Evolutionary conservation across 2,888 invertebrate species (phyloP).

Genomic region (Chorisops tibialis): DNA sequence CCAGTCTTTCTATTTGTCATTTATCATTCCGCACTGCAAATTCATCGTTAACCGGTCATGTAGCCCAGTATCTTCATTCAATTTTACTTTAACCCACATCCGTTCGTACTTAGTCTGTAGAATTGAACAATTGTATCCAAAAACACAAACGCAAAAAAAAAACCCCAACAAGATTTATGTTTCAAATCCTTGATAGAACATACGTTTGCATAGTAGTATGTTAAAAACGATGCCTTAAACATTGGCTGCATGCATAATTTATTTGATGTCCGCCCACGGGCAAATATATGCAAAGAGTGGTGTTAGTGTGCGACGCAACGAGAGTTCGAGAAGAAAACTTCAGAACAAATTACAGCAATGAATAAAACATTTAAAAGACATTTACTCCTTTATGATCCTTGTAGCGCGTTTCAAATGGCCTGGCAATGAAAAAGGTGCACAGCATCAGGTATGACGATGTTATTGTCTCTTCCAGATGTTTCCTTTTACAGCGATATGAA

Average conservation of each 20-base stretch:
- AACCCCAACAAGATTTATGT: slow-evolving; percentile 28
- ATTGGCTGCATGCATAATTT: slow-evolving; percentile 29
- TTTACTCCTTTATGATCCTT: slow-evolving; percentile 30
- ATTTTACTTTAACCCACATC: too few species aligned
- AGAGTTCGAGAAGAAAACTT: slow-evolving; percentile 18
- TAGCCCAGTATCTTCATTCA: too few species aligned
- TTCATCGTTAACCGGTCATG: too few species aligned
- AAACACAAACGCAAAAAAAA: too few species aligned
- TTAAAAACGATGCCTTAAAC: not conserved
- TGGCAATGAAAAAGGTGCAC: too few species aligned
- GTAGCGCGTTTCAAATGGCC: not conserved
- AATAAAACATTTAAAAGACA: slow-evolving; percentile 35
- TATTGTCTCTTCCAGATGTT: too few species aligned
- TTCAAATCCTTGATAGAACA: not conserved
- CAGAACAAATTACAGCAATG: slow-evolving; percentile 34
- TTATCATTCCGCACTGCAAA: too few species aligned
- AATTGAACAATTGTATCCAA: too few species aligned
- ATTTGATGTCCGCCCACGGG: slow-evolving; percentile 12
- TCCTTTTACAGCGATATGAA: too few species aligned
- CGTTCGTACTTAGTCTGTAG: too few species aligned
- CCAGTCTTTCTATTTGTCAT: too few species aligned
- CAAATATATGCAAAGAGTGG: slow-evolving; percentile 27
- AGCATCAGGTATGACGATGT: too few species aligned
- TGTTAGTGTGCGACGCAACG: slow-evolving; percentile 27
- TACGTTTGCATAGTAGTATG: not conserved